Base-by-base conservation (phyloP, 2,113 vertebrate species). In the human (Homo sapiens) region DNA sequence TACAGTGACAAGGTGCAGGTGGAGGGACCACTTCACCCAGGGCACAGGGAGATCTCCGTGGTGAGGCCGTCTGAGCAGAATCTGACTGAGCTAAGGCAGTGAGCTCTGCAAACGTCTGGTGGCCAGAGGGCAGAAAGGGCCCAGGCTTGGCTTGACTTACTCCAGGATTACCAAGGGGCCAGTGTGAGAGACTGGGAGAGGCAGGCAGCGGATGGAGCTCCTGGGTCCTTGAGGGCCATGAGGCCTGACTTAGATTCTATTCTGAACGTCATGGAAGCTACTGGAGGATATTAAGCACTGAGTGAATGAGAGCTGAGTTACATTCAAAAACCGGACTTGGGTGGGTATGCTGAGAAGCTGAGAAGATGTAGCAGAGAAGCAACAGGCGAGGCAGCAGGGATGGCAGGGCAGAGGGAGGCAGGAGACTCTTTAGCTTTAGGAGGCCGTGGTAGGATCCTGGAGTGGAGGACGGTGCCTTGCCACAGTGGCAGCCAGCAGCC, bases 131-230 rank as follows among this genome's bases (percentile, higher is more conserved):
- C n/a, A 55, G 76, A 48, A 80, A 12, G 20, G 1, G 40, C 18
- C 6, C 1, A 23, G 30, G 27, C 7, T 18, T 20, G 30, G 57
- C 22, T 61, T 25, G 43, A 48, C 32, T n/a, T 30, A 4, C 68
- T 11, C 11, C 8, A 38, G n/a, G 7, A 79, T 5, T 30, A 27
- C 25, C 27, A 1, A 84, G 59, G 55, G 38, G 9, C 57, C 14
- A 30, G n/a, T 23, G 13, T n/a, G 30, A 72, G 3, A 27, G 6
- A 22, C 2, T 3, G 8, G 1, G 64, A 10, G 13, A 8, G 30
- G 61, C 11, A 5, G 11, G 61, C 25, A 68, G 59, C 27, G 76
- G 48, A 57, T 90, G 43, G 73, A 16, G 40, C 59, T 48, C 22
- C 18, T 14, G 12, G 10, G 18, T 43, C 38, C 75, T 50, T 23